phyloP scores from a whole-genome alignment of 2,888 invertebrate species.

The Erebia ligea region DNA sequence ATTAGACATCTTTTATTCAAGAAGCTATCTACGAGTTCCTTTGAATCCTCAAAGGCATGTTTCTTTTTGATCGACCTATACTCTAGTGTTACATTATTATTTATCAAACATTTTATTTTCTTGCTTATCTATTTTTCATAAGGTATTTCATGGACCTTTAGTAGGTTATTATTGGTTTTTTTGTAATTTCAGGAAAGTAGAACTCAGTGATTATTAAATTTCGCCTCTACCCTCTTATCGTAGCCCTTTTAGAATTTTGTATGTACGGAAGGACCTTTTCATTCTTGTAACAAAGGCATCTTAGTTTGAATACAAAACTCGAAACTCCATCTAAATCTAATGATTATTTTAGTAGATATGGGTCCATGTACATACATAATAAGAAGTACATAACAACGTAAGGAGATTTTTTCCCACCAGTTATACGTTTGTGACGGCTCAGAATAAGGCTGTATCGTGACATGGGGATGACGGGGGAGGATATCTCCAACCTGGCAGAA shows the following conservation, averaged over 20 bases:
- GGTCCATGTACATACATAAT: too few relatives aligned
- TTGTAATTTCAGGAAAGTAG: too few relatives aligned
- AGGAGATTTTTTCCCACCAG: too few relatives aligned
- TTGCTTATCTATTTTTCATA: background rate
- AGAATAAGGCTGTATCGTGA: too few relatives aligned
- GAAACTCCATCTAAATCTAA: background rate
- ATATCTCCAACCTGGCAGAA: too few relatives aligned
- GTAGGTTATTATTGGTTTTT: background rate
- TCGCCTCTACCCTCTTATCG: too few relatives aligned
- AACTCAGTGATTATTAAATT: too few relatives aligned
- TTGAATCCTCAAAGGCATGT: background rate
- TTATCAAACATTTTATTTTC: background rate
- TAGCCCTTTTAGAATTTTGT: background rate
- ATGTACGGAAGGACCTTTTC: background rate
- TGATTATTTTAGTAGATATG: background rate
- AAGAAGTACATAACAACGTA: too few relatives aligned
- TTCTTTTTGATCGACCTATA: slow-evolving; percentile 1
- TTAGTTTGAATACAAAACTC: background rate
- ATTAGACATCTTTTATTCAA: slow-evolving; percentile 5
- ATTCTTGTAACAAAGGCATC: background rate
- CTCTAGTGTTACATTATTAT: background rate
- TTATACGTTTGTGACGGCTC: too few relatives aligned
- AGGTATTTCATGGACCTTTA: too few relatives aligned
- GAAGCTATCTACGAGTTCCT: background rate
- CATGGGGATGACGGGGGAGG: too few relatives aligned